Evolutionary conservation across 2,888 invertebrate species (phyloP).

Genomic region (Cheilosia impressa): DNA sequence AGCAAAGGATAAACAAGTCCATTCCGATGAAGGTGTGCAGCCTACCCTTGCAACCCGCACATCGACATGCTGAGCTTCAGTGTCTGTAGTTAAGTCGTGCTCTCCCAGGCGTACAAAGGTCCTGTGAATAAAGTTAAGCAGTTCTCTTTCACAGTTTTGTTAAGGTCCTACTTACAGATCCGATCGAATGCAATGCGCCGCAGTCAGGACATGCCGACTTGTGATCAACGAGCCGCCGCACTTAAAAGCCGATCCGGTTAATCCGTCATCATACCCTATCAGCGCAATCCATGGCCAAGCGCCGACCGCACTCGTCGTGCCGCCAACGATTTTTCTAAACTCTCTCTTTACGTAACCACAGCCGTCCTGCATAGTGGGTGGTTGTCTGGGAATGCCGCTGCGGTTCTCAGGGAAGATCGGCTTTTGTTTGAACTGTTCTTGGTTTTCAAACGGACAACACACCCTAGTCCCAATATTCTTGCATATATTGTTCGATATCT

Average conservation of each 20-base stretch:
- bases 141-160: neutral
- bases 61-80: slow-evolving; percentile 86
- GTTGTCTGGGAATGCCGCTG: slow-evolving; percentile 77
- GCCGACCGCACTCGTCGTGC: slow-evolving; percentile 87
- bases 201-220: slow-evolving; percentile 88
- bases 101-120: slow-evolving; percentile 88
- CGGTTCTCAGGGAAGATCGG: slow-evolving; percentile 54
- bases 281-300: slow-evolving; percentile 92
- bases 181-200: slow-evolving; percentile 81
- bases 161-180: slow-evolving; percentile 79
- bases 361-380: slow-evolving; percentile 83
- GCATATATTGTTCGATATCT: slow-evolving; percentile 80
- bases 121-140: slow-evolving; percentile 65
- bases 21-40: slow-evolving; percentile 33
- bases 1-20: neutral
- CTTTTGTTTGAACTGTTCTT: neutral
- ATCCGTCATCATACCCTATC: slow-evolving; percentile 87
- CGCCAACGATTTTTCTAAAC: slow-evolving; percentile 88
- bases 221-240: slow-evolving; percentile 85
- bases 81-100: slow-evolving; percentile 87
- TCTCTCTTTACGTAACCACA: slow-evolving; percentile 86
- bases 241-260: slow-evolving; percentile 81
- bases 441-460: slow-evolving; percentile 79
- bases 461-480: slow-evolving; percentile 76
- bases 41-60: slow-evolving; percentile 85